A percentile compares a stretch with the other conserved stretches of the same genome.
Evolutionary conservation across 2,888 invertebrate species (phyloP).

Genomic region (Suillia variegata): DNA sequence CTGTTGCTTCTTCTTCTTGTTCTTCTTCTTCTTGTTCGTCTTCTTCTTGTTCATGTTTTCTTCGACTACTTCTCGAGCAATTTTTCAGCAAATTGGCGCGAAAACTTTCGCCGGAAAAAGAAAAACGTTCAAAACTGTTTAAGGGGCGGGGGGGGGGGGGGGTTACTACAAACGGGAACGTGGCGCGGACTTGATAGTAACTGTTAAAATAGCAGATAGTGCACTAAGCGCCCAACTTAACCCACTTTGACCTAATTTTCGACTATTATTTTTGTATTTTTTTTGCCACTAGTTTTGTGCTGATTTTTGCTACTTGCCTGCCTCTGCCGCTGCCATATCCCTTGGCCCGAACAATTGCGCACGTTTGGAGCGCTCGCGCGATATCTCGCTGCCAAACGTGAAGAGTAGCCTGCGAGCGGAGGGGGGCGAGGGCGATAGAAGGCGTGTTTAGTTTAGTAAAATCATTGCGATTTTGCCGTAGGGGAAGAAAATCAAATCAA

Average conservation of each 20-base stretch:
- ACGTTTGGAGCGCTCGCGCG: too few relatives aligned
- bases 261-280: neutral
- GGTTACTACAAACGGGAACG: neutral
- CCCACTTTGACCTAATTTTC: slow-evolving; percentile 2
- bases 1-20: too few relatives aligned
- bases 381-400: too few relatives aligned
- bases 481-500: slow-evolving; percentile 42
- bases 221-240: neutral
- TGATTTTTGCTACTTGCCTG: neutral
- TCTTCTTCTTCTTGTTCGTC: too few relatives aligned
- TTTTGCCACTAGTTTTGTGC: neutral
- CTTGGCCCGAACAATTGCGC: neutral
- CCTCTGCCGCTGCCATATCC: too few relatives aligned
- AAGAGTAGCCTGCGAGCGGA: neutral
- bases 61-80: neutral
- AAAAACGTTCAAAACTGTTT: neutral
- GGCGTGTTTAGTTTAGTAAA: neutral
- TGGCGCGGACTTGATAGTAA: too few relatives aligned
- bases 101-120: neutral
- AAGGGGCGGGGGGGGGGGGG: too few relatives aligned
- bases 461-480: neutral
- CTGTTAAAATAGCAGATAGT: neutral
- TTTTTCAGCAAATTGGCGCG: neutral
- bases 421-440: neutral
- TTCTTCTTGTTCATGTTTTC: too few relatives aligned